Evolutionary conservation across 2,797 vertebrate species (phyloP), one percentile per base, ranked within the genome.

Genomic region (Poecilia velifera): DNA sequence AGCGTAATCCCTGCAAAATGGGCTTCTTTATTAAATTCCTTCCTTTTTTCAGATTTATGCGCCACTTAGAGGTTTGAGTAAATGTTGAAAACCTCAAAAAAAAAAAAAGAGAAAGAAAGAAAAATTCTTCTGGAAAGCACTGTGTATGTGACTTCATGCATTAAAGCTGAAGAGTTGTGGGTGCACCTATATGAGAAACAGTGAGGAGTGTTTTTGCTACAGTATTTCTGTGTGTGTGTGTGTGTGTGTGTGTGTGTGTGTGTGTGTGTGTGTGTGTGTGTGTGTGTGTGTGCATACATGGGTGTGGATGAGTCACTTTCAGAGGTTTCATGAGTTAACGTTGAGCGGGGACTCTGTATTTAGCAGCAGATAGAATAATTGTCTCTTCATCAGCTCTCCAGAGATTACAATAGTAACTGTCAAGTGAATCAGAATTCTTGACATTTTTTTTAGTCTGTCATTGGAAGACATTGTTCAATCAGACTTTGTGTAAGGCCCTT

Each of bases 381-480:
- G 85, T 92, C 90, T 92, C 85, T 80, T 91, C 84, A 84, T 91
- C 89, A 86, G 84, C 83, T 91, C 91, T 91, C 90, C 79, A 76
- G 90, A 88, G 90, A 89, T 90, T 80, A 88, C 87, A 90, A 87
- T 86, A 83, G 84, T 77, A 84, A 86, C 86, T 89, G 87, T 92
- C 91, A 84, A 81, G 87, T 77, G 86, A 89, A 87, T 93, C 81
- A 77, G 43, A 86, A 92, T 86, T 91, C 86, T 86, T 89, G 80
- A 86, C 80, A 81, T 86, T 83, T 74, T 85, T 74, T 90, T 73
- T 80, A 73, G 80, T 82, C 78, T 73, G 46, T 77, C 78, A 84
- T 86, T 82, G 74, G 84, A 82, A 84, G 66, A 78, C 62, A 1
- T 76, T 79, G 82, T 86, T 88, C 76, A 92, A 79, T 89, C 80